Conservation (phyloP, 2,797 vertebrate genomes). For the Peromyscus attwateri region DNA sequence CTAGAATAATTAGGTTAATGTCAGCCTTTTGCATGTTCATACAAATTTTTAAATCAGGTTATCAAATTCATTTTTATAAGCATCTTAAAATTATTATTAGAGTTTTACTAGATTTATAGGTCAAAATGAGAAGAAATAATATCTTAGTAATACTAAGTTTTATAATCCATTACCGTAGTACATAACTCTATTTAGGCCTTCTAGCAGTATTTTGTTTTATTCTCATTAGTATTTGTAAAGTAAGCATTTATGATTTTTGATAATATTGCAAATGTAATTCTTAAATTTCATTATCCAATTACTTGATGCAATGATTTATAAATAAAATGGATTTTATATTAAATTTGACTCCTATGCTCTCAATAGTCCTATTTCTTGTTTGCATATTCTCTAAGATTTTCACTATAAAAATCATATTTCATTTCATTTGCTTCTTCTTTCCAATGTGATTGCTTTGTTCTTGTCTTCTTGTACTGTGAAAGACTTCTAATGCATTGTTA, state of each 20-base stretch:
- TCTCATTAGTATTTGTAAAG: slow-evolving; percentile 37
- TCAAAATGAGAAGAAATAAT: background rate
- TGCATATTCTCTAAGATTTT: background rate
- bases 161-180: background rate
- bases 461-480: background rate
- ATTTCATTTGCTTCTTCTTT: background rate
- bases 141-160: slow-evolving; percentile 42
- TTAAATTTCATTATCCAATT: slow-evolving; percentile 33
- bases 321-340: background rate
- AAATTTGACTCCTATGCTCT: background rate
- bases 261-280: background rate
- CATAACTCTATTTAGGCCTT: background rate
- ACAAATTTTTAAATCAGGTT: slow-evolving; percentile 35
- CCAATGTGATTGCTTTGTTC: background rate
- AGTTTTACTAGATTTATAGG: slow-evolving; percentile 11
- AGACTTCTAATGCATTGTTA: background rate
- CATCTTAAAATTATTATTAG: slow-evolving; percentile 24
- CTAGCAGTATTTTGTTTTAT: slow-evolving; percentile 34
- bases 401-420: background rate
- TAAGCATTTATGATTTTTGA: slow-evolving; percentile 29
- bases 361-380: background rate
- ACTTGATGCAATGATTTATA: slow-evolving; percentile 36
- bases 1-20: slow-evolving; percentile 18
- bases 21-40: background rate
- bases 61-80: slow-evolving; percentile 56